Conservation (phyloP, 2,888 invertebrate genomes). For the Pristionchus fissidentatus region DNA sequence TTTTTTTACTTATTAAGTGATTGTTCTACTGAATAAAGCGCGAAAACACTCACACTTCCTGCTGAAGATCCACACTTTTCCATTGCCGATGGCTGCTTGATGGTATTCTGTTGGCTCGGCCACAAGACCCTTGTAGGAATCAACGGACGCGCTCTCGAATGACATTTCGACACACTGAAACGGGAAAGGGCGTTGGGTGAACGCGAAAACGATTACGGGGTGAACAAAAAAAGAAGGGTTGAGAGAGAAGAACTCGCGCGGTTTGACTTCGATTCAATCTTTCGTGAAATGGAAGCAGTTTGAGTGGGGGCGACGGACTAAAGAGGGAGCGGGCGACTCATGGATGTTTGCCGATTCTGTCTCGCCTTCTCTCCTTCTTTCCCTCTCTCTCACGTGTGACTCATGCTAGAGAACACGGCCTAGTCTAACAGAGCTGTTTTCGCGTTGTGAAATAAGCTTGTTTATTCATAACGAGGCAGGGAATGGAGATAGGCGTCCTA, state of each 20-base stretch:
- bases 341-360: constrained; percentile 38
- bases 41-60: constrained; percentile 48
- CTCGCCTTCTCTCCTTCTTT: constrained; percentile 18
- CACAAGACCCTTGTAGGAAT: constrained; percentile 26
- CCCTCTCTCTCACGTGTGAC: constrained; percentile 2
- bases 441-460: constrained; percentile 30
- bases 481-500: too few relatives aligned
- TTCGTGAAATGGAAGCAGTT: neutral
- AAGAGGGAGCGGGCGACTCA: neutral
- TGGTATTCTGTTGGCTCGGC: constrained; percentile 48
- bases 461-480: neutral
- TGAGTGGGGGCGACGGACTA: neutral
- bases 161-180: constrained; percentile 35
- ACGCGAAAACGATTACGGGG: constrained; percentile 1
- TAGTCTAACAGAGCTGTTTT: constrained; percentile 37
- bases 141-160: constrained; percentile 6
- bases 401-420: constrained; percentile 26
- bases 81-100: constrained; percentile 32
- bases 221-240: neutral
- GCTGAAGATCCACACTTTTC: constrained; percentile 52
- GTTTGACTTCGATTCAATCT: constrained; percentile 4
- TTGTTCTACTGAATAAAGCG: constrained; percentile 44
- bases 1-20: neutral
- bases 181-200: neutral
- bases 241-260: neutral